phyloP scores from a whole-genome alignment of 2,113 vertebrate genomes.

The Atlantisia rogersi region DNA sequence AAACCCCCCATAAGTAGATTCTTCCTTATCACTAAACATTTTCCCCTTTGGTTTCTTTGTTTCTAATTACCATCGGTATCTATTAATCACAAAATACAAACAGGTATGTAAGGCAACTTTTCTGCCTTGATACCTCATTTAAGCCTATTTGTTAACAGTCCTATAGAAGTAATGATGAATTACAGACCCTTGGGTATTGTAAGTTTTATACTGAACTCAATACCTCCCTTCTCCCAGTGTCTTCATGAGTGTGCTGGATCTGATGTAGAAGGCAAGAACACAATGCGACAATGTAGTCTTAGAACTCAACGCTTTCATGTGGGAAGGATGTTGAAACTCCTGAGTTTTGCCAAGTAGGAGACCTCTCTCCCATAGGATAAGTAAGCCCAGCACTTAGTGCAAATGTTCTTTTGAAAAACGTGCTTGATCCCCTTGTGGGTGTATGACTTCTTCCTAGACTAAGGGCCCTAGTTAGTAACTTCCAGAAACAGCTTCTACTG shows the following conservation, averaged over 20 bases:
- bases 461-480: neutral
- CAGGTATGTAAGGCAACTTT: neutral
- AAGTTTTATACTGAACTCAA: neutral
- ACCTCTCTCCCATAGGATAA: neutral
- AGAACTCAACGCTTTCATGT: neutral
- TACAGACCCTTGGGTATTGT: too few species aligned
- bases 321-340: neutral
- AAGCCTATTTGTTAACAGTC: neutral
- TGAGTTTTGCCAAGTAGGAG: neutral
- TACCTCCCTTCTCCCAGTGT: neutral
- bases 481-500: neutral
- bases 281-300: fast-evolving
- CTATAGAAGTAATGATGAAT: neutral
- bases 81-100: neutral
- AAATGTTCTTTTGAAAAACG: neutral
- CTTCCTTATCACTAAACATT: neutral
- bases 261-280: neutral
- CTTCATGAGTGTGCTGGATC: neutral
- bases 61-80: neutral
- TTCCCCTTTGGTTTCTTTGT: neutral
- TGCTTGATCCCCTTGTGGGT: neutral
- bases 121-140: neutral
- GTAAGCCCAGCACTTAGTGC: neutral
- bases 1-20: neutral
- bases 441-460: fast-evolving